Percentiles rank a stretch among this genome's conserved stretches.
Evolutionary conservation across 2,113 vertebrate genomes (phyloP).

Genomic region (Eulemur rufifrons): DNA sequence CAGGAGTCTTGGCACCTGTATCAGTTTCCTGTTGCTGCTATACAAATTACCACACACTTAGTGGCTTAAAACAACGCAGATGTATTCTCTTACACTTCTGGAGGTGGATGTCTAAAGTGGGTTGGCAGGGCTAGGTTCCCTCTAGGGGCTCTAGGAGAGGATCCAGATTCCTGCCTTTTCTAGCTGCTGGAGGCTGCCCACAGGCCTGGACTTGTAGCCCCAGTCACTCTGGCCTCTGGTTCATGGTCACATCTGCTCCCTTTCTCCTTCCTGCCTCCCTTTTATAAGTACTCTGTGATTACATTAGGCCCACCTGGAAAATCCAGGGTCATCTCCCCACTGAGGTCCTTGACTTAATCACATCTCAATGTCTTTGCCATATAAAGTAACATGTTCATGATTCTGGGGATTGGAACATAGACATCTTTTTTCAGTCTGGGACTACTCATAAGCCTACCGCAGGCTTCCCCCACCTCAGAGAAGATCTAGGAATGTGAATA

Average conservation of each 20-base stretch:
- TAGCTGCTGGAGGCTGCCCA: not conserved
- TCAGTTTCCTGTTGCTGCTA: not conserved
- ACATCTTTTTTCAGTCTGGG: not conserved
- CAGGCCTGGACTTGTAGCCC: not conserved
- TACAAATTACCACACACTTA: not conserved
- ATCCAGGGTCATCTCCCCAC: not conserved
- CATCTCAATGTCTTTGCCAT: not conserved
- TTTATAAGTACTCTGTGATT: not conserved
- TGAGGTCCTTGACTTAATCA: not conserved
- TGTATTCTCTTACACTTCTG: not conserved
- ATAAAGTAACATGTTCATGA: not conserved
- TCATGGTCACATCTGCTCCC: not conserved
- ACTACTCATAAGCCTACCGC: not conserved
- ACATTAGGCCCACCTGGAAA: not conserved
- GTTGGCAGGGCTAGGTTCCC: not conserved
- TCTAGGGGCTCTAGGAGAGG: not conserved
- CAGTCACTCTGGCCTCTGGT: not conserved
- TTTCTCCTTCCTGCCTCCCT: not conserved
- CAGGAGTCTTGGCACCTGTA: not conserved
- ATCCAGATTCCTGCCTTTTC: not conserved
- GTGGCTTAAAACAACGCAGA: not conserved
- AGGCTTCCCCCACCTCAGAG: not conserved
- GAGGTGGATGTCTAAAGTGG: not conserved
- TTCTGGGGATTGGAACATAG: not conserved
- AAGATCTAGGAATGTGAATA: not conserved